Conservation (phyloP, 1,140 invertebrate genomes). For the Metopolophium dirhodum region DNA sequence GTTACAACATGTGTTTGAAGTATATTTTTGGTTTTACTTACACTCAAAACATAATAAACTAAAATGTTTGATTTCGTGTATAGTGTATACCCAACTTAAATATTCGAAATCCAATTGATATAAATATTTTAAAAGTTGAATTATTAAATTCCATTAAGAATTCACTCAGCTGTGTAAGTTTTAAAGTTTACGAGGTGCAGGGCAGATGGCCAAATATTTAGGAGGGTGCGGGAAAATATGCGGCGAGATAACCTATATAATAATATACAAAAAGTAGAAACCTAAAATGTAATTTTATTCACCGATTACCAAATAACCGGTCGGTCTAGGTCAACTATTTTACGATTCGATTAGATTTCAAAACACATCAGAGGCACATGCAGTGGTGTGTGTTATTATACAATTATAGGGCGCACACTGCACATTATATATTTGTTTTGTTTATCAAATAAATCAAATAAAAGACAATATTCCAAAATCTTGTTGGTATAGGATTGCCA, state of each 20-base stretch:
- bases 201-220: too few relatives aligned
- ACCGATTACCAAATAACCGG: neutral
- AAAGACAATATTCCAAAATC: too few relatives aligned
- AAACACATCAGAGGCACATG: neutral
- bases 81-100: neutral
- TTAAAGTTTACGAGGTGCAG: neutral
- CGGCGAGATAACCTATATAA: neutral
- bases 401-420: too few relatives aligned
- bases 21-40: neutral
- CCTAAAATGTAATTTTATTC: neutral
- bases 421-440: too few relatives aligned
- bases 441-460: too few relatives aligned
- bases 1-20: neutral
- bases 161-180: neutral
- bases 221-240: too few relatives aligned
- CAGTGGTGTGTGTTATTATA: too few relatives aligned
- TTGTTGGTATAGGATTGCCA: too few relatives aligned
- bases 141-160: neutral
- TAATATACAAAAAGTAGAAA: neutral
- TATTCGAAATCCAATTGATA: neutral
- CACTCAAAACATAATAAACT: neutral
- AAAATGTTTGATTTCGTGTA: neutral
- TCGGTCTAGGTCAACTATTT: neutral
- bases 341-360: neutral
- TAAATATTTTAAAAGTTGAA: constrained; percentile 14